A percentile compares a stretch with the other conserved stretches of the same genome.
Evolutionary conservation across 2,113 vertebrate genomes (phyloP).

Genomic region (Sinosuthora webbiana): DNA sequence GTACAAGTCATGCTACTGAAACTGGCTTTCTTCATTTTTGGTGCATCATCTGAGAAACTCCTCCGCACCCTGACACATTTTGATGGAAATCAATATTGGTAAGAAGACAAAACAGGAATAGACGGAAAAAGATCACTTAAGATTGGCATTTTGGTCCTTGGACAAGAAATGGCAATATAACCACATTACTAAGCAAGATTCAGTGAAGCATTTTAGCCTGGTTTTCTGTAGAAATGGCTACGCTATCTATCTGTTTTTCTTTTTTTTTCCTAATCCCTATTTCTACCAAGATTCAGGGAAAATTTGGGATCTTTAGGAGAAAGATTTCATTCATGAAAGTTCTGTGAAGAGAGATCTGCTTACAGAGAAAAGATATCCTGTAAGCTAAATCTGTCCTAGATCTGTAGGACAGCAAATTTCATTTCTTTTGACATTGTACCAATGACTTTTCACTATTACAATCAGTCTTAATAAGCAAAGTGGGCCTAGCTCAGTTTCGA

Average conservation of each 20-base stretch:
- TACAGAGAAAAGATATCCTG: not conserved
- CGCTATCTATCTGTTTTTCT: not conserved
- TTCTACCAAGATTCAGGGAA: not conserved
- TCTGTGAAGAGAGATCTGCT: not conserved
- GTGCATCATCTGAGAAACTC: not conserved
- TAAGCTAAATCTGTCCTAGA: not conserved
- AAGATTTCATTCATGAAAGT: not conserved
- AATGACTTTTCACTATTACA: not conserved
- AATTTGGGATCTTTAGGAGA: not conserved
- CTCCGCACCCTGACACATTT: not conserved
- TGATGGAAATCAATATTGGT: not conserved
- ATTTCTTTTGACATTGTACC: not conserved
- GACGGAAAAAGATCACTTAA: not conserved
- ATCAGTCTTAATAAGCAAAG: not conserved
- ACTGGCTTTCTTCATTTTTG: not conserved
- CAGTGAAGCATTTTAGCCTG: not conserved
- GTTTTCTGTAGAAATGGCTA: not conserved
- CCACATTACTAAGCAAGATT: not conserved
- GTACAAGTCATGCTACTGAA: not conserved
- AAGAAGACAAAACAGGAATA: not conserved
- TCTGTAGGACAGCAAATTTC: not conserved
- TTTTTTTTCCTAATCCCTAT: not conserved
- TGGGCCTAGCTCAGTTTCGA: fast-evolving
- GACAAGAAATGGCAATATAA: not conserved
- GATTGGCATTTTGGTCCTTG: not conserved